A percentile compares a stretch with the other conserved stretches of the same genome.
Conservation (phyloP, 2,797 vertebrate species). For the Anguilla marmorata region DNA sequence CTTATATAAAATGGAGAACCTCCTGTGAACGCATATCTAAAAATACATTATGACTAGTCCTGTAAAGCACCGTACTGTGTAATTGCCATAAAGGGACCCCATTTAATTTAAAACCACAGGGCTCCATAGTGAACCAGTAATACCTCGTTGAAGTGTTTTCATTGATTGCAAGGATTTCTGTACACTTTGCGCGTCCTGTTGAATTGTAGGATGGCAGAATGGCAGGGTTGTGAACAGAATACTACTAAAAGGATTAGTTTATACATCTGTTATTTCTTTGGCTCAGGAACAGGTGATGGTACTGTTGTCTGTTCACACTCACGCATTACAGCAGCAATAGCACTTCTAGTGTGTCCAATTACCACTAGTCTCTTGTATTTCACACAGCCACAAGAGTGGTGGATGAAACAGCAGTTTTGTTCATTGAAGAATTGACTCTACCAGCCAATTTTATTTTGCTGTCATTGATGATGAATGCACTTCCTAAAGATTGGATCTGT, state of each 20-base stretch:
- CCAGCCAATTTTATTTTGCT: neutral
- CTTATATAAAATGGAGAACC: neutral
- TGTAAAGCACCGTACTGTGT: neutral
- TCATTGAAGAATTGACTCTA: neutral
- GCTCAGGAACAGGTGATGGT: neutral
- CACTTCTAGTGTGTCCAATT: neutral
- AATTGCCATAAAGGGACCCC: neutral
- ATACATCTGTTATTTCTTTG: neutral
- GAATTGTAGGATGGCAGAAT: neutral
- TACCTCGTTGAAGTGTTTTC: neutral
- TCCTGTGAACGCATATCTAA: neutral
- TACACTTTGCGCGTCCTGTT: neutral
- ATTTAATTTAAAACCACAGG: neutral
- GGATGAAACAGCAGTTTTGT: neutral
- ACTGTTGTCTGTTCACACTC: neutral
- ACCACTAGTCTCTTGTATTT: neutral
- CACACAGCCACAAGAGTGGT: neutral
- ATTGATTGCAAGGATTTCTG: neutral
- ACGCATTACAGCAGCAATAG: neutral
- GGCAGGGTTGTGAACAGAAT: neutral
- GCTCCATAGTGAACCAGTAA: neutral
- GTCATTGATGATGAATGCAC: neutral
- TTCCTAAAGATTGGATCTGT: constrained; percentile 6
- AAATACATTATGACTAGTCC: neutral
- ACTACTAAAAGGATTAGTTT: neutral